A percentile compares a stretch with the other conserved stretches of the same genome.
phyloP scores from a whole-genome alignment of 2,113 vertebrate species.

The Siniperca knerii region DNA sequence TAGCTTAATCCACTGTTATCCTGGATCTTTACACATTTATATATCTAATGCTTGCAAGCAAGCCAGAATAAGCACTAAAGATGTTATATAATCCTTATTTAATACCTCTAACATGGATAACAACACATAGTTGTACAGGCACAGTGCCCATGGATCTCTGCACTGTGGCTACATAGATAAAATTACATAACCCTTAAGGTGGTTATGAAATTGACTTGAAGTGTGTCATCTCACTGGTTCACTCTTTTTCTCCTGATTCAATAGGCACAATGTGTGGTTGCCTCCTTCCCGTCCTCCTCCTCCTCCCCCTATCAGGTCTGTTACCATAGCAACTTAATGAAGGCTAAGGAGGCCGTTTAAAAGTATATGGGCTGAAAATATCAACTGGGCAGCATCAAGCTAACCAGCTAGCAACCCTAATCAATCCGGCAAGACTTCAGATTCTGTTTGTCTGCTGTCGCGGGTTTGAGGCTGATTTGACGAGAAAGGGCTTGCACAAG shows the following conservation, averaged over 20 bases:
- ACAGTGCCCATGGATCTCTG: not conserved
- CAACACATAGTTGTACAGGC: not conserved
- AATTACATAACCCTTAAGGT: slow-evolving; percentile 41
- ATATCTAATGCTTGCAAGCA: slow-evolving; percentile 8
- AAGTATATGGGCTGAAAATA: slow-evolving; percentile 65
- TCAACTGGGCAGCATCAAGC: slow-evolving; percentile 43
- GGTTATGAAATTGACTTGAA: slow-evolving; percentile 59
- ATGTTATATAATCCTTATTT: slow-evolving; percentile 25
- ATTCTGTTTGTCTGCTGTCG: slow-evolving; percentile 13
- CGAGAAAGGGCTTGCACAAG: not conserved
- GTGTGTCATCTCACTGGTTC: slow-evolving; percentile 49
- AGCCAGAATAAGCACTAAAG: not conserved
- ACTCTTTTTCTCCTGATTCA: slow-evolving; percentile 61
- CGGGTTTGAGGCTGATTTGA: slow-evolving; percentile 1
- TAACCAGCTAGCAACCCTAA: slow-evolving; percentile 38
- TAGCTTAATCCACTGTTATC: not conserved
- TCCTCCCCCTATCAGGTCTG: slow-evolving; percentile 67
- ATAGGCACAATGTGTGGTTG: slow-evolving; percentile 48
- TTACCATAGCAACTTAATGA: slow-evolving; percentile 86
- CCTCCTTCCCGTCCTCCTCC: slow-evolving; percentile 28
- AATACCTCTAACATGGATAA: slow-evolving; percentile 9
- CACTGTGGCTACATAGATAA: slow-evolving; percentile 12
- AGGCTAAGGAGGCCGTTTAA: slow-evolving; percentile 63
- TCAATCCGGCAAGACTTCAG: slow-evolving; percentile 22
- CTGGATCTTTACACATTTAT: not conserved